These are phyloP conservation scores for Drepanosiphum platanoidis DNA, from an alignment of 2,888 invertebrate genomes.

Conservation along the genomic window DNA sequence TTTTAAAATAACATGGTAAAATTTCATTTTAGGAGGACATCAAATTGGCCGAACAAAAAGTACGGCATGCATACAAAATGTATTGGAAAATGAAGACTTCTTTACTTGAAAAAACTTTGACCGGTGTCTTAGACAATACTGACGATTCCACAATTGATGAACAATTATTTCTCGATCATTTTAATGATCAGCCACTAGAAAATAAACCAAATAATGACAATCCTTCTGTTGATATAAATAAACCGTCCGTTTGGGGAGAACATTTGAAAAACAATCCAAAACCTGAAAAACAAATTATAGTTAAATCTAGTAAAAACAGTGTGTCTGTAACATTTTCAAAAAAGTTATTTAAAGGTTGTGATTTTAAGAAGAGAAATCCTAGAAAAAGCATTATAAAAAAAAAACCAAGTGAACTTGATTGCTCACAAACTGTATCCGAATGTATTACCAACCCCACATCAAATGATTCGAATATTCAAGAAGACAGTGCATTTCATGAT, in stretches of 20 bases:
- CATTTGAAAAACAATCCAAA: conserved; percentile 67
- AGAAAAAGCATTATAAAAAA: conserved; percentile 71
- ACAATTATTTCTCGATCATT: conserved; percentile 14
- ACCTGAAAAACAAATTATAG: neutral
- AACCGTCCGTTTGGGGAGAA: conserved; percentile 68
- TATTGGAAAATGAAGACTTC: conserved; percentile 83
- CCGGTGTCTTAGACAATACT: conserved; percentile 68
- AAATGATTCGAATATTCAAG: conserved; percentile 39
- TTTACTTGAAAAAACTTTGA: conserved; percentile 77
- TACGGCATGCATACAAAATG: conserved; percentile 82
- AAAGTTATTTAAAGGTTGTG: conserved; percentile 77
- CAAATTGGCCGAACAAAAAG: conserved; percentile 77
- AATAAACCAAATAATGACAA: conserved; percentile 10
- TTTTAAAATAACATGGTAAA: no score
- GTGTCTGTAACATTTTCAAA: conserved; percentile 72
- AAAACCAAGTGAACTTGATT: conserved; percentile 13
- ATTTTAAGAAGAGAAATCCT: conserved; percentile 80
- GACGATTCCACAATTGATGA: conserved; percentile 63
- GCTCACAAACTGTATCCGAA: conserved; percentile 41
- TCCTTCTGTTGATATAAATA: neutral
- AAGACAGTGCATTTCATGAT: conserved; percentile 43
- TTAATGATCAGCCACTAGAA: neutral
- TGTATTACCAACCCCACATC: conserved; percentile 10
- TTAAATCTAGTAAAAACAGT: conserved; percentile 49
- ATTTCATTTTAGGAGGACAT: conserved; percentile 77